phyloP scores from a whole-genome alignment of 2,888 invertebrate genomes.

The Aleiodes alternator region DNA sequence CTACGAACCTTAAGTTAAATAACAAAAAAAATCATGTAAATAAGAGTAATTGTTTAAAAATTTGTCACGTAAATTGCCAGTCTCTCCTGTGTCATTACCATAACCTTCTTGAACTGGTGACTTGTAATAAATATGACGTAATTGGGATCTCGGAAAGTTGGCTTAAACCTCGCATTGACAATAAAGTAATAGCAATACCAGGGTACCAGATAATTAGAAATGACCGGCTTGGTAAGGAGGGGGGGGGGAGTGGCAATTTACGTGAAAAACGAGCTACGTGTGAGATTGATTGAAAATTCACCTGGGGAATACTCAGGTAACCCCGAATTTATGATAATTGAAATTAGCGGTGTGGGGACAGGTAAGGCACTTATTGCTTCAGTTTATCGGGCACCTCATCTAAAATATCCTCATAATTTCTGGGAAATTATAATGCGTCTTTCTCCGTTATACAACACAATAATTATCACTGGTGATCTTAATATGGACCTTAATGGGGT shows the following conservation, averaged over 20 bases:
- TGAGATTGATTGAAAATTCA: neutral
- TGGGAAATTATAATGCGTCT: neutral
- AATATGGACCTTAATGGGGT: slow-evolving; percentile 8
- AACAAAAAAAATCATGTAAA: neutral
- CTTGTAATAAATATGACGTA: neutral
- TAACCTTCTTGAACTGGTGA: neutral
- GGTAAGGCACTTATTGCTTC: neutral
- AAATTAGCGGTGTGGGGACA: neutral
- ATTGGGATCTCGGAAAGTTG: neutral
- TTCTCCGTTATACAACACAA: too few species aligned
- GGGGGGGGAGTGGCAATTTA: neutral
- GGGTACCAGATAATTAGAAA: neutral
- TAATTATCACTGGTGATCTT: neutral
- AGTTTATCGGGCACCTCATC: neutral
- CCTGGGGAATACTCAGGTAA: neutral
- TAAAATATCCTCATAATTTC: neutral
- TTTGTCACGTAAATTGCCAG: neutral
- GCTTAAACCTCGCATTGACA: neutral
- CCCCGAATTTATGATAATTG: neutral
- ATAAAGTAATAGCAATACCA: neutral
- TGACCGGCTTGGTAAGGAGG: neutral
- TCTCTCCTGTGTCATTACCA: neutral
- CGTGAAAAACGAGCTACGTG: neutral
- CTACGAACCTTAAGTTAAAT: neutral
- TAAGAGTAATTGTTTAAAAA: neutral